Conservation (phyloP, 2,797 vertebrate species). For the Perodicticus potto region DNA sequence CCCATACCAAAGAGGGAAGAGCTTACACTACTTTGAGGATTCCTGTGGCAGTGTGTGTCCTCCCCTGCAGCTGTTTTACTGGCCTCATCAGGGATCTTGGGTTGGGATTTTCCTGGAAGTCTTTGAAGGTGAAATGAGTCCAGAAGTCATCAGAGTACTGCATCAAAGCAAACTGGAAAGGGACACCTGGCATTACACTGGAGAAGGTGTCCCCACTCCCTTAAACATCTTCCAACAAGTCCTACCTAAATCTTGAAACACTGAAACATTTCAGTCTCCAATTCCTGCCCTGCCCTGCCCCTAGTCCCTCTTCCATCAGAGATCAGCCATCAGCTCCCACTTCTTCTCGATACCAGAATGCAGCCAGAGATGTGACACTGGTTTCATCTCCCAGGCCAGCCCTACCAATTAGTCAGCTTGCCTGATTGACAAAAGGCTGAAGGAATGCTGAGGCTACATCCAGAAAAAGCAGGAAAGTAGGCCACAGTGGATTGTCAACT, state of each 20-base stretch:
- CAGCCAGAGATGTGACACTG: background rate
- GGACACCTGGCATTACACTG: background rate
- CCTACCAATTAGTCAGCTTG: background rate
- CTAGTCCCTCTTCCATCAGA: background rate
- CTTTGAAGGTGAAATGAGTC: constrained; percentile 77
- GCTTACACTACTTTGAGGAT: constrained; percentile 83
- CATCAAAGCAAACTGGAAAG: constrained; percentile 82
- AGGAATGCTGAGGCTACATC: background rate
- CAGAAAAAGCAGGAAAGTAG: background rate
- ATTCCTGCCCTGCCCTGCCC: background rate
- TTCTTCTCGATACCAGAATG: background rate
- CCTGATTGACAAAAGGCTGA: background rate
- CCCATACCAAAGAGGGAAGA: background rate
- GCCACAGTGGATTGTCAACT: background rate
- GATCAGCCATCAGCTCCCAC: background rate
- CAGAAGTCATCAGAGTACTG: constrained; percentile 73
- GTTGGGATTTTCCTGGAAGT: constrained; percentile 50
- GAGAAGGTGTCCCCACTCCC: background rate
- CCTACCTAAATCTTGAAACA: background rate
- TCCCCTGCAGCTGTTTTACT: accelerated
- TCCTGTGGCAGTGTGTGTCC: constrained; percentile 77
- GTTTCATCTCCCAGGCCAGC: background rate
- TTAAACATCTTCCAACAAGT: background rate
- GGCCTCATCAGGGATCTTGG: background rate
- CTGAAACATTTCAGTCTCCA: background rate